Evolutionary conservation across 1,140 invertebrate species (phyloP).

Genomic region (Drosophila mauritiana): DNA sequence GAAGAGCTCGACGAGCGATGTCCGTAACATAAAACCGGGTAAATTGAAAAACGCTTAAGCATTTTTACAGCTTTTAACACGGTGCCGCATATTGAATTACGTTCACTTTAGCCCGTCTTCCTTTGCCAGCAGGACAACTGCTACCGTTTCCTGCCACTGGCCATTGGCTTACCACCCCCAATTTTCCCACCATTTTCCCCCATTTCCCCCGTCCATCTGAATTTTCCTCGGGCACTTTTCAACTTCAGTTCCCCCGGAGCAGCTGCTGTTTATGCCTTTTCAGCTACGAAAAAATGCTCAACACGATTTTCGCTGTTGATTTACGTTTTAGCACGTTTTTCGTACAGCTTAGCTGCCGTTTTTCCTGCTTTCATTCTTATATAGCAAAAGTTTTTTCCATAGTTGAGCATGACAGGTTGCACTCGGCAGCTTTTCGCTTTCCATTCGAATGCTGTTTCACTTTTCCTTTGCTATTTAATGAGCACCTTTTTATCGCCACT

Average conservation of each 20-base stretch:
- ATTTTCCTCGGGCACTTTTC: conserved; percentile 57
- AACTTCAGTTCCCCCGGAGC: conserved; percentile 31
- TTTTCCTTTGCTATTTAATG: conserved; percentile 72
- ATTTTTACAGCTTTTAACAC: conserved; percentile 82
- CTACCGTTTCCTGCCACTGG: conserved; percentile 26
- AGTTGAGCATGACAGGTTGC: conserved; percentile 60
- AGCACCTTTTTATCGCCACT: conserved; percentile 51
- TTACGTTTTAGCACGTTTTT: conserved; percentile 83
- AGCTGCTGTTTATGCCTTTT: conserved; percentile 46
- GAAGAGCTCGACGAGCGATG: conserved; percentile 24
- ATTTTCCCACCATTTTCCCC: background rate
- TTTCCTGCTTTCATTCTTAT: conserved; percentile 19
- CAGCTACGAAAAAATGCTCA: conserved; percentile 71
- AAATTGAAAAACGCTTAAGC: conserved; percentile 82
- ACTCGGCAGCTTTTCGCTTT: conserved; percentile 49
- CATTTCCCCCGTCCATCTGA: conserved; percentile 7
- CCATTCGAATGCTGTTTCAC: conserved; percentile 43
- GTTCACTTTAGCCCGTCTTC: conserved; percentile 22
- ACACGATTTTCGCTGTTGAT: conserved; percentile 81
- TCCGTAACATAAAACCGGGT: conserved; percentile 73
- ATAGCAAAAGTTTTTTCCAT: conserved; percentile 10
- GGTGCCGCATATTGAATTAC: conserved; percentile 79
- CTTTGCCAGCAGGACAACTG: conserved; percentile 37
- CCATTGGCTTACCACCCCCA: conserved; percentile 11
- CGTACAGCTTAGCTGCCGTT: conserved; percentile 56